Conservation (phyloP, 2,888 invertebrate genomes). For the Cerastoderma edule region DNA sequence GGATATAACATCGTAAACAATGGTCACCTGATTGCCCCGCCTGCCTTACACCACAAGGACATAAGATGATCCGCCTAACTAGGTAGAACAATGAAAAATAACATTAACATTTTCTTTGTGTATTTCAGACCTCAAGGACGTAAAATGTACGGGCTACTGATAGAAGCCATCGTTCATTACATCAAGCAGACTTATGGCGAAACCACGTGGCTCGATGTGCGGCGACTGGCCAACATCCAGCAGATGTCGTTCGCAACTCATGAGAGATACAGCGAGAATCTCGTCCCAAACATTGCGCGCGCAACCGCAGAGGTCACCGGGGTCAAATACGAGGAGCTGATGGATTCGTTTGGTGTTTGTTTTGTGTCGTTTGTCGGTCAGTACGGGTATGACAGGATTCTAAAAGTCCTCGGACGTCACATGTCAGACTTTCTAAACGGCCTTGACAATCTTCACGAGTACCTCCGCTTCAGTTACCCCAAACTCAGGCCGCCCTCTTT, state of each 20-base stretch:
- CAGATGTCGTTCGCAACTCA: constrained; percentile 91
- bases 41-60: too few relatives aligned
- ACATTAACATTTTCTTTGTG: too few relatives aligned
- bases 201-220: constrained; percentile 95
- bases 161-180: constrained; percentile 97
- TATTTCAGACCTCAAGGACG: constrained; percentile 50
- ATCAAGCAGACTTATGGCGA: constrained; percentile 97
- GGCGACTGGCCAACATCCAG: constrained; percentile 93
- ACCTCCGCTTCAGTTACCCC: constrained; percentile 97
- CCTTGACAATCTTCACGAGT: constrained; percentile 98
- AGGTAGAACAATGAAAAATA: too few relatives aligned
- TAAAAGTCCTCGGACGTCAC: constrained; percentile 89
- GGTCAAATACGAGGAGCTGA: constrained; percentile 93
- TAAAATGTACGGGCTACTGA: constrained; percentile 96
- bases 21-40: too few relatives aligned
- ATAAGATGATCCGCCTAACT: too few relatives aligned
- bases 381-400: constrained; percentile 93
- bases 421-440: constrained; percentile 97
- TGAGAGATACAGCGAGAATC: constrained; percentile 95
- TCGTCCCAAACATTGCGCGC: constrained; percentile 91
- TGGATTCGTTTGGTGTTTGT: constrained; percentile 96
- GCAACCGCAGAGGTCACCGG: constrained; percentile 84
- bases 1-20: too few relatives aligned
- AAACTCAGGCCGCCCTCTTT: constrained; percentile 96
- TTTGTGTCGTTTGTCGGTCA: constrained; percentile 97